Evolutionary conservation across 1,140 invertebrate species (phyloP), one percentile per base, ranked within the genome.

Genomic region (Nasonia giraulti): DNA sequence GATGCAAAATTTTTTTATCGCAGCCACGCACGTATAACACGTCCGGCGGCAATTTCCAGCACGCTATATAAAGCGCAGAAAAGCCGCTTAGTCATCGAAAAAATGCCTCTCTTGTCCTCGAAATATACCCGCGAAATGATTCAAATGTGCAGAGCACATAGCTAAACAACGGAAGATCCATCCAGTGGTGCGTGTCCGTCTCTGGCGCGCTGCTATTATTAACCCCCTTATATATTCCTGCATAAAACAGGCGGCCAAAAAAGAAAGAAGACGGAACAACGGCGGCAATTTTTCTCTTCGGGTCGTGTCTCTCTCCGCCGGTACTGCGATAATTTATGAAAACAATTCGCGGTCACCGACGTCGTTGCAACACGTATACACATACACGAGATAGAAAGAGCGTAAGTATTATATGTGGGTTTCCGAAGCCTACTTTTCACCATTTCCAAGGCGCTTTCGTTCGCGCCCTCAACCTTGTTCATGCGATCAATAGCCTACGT

Each of bases 391-490:
- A 37, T 3, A 37, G 33, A 37, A 6, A 14, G 17, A 27, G 37
- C 73, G 31, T 55, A 55, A 17, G 27, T 37, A 7, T 17, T 11
- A 44, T 75, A 40, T 20, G 33, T 75, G 23, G 62, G n/a, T 82
- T 55, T 50, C 17, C 23, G 17, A 82, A 82, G 73, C 73, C 77
- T 79, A 84, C 66, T 79, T 84, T 79, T 84, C 68, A 79, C 47
- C 55, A 85, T 85, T 85, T 79, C 77, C 78, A 85, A 80, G 83
- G 78, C 44, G 44, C 76, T 76, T 84, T 74, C 66, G n/a, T 84
- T 76, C 76, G 55, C 55, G 69, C 71, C 83, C 83, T 85, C 78
- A 85, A 85, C 83, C 83, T 85, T 85, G 83, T 85, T 55, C 68
- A 31, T 14, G 69, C 85, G 80, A 86, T 86, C 85, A 82, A 86